These are phyloP conservation scores for Alligator sinensis DNA, from an alignment of 2,113 vertebrate genomes.

Conservation along the genomic window DNA sequence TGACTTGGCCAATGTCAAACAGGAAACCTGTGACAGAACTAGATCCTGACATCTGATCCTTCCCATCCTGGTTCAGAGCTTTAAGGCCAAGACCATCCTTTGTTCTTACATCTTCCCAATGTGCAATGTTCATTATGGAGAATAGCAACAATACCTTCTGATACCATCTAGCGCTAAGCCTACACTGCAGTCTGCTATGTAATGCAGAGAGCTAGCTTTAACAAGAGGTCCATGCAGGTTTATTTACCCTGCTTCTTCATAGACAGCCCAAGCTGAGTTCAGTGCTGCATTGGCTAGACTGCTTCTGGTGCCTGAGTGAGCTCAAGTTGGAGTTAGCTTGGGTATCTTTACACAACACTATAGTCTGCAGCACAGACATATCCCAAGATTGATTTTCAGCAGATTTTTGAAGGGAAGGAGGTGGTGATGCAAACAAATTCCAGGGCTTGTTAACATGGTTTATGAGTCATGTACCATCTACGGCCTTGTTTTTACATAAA, in stretches of 20 bases:
- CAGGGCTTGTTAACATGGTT: background rate
- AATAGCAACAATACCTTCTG: background rate
- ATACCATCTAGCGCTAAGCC: background rate
- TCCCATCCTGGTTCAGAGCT: background rate
- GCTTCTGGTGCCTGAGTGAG: background rate
- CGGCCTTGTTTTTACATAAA: accelerated
- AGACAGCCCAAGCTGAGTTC: background rate
- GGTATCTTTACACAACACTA: background rate
- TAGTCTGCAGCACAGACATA: background rate
- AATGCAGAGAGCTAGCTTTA: background rate
- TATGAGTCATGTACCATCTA: background rate
- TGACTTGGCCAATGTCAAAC: background rate
- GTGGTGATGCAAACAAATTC: background rate
- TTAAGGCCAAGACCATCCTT: background rate
- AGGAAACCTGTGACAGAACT: background rate
- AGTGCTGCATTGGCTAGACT: background rate
- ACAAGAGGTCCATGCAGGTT: background rate
- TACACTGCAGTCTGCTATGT: background rate
- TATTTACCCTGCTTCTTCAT: no score
- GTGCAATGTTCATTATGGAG: background rate
- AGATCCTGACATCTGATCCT: background rate
- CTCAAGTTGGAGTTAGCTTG: background rate
- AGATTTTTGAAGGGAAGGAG: background rate
- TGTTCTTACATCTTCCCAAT: background rate
- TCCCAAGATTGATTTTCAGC: background rate